Percentiles rank a stretch among this genome's conserved stretches.
Conservation (phyloP, 2,113 vertebrate genomes). For the Odocoileus virginianus region DNA sequence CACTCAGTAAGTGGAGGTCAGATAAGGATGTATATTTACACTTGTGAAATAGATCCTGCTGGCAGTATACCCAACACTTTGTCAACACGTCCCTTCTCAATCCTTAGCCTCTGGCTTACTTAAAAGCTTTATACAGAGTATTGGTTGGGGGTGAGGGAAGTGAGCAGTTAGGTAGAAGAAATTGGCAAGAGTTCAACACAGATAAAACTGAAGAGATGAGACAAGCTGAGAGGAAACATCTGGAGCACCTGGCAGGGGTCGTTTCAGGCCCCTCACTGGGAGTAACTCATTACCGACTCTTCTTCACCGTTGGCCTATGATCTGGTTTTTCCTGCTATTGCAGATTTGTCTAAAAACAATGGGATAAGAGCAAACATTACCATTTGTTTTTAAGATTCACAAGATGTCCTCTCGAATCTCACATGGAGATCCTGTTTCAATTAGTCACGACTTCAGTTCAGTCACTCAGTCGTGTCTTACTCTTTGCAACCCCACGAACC, state of each 20-base stretch:
- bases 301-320: constrained; percentile 2
- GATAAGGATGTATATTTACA: constrained; percentile 26
- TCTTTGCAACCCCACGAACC: not conserved
- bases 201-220: constrained; percentile 48
- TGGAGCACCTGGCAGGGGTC: constrained; percentile 38
- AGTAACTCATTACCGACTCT: not conserved
- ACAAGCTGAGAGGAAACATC: constrained; percentile 68
- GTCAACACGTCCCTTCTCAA: constrained; percentile 26
- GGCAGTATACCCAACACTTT: not conserved
- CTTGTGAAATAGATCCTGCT: not conserved
- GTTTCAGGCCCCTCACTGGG: not conserved
- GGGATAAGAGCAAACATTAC: not conserved
- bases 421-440: not conserved
- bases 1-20: not conserved
- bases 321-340: constrained; percentile 26
- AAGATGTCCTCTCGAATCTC: not conserved
- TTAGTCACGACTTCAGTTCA: not conserved
- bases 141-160: not conserved
- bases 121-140: not conserved
- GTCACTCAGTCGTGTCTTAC: accelerated
- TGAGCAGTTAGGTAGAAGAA: constrained; percentile 18
- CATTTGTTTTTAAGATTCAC: not conserved
- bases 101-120: not conserved
- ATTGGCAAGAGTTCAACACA: not conserved
- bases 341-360: constrained; percentile 58